Base-by-base conservation (phyloP, 1,140 invertebrate genomes). In the Lineus longissimus region DNA sequence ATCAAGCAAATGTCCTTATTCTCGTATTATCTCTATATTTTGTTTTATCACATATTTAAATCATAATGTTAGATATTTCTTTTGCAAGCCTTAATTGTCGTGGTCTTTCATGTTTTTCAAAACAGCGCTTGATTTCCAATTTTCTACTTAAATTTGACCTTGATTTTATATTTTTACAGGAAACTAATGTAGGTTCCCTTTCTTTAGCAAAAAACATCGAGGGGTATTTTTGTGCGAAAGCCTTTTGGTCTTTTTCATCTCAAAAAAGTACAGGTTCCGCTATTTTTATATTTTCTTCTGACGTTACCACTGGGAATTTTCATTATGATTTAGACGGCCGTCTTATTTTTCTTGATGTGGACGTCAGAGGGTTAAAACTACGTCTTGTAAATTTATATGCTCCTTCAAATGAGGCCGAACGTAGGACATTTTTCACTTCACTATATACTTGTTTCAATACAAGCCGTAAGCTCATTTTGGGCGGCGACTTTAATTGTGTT, bases 401-500 rank as follows among this genome's bases (percentile, higher is more conserved):
- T 19, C 63, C 63, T 2, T 59, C 27, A 19, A 43, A 33, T 6
- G 41, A 47, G 1, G 25, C 2, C 7, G 40, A 36, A 6, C 13
- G 63, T 19, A 29, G 51, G 19, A 27, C 17, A 0, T 64, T 64
- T 54, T 59, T 59, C n/a, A 4, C 11, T n/a, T 9, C 13, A 11
- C 54, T 59, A 1, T 15, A 23, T 7, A 36, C 11, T 22, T 59
- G 19, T 60, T 45, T 51, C 23, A 27, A 15, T n/a, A 54, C 58
- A 22, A n/a, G 27, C 51, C 19, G 45, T 36, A 4, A 36, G 33
- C 6, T 36, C 6, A 36, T 36, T 36, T 36, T 36, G 4, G 33
- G 33, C 33, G 45, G 15, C 30, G 17, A 64, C 51, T 64, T 59
- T 54, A 64, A 64, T 27, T 64, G 56, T 17, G 57, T 64, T 7